Base-by-base conservation (phyloP, 2,113 vertebrate genomes). In the Eolophus roseicapilla region DNA sequence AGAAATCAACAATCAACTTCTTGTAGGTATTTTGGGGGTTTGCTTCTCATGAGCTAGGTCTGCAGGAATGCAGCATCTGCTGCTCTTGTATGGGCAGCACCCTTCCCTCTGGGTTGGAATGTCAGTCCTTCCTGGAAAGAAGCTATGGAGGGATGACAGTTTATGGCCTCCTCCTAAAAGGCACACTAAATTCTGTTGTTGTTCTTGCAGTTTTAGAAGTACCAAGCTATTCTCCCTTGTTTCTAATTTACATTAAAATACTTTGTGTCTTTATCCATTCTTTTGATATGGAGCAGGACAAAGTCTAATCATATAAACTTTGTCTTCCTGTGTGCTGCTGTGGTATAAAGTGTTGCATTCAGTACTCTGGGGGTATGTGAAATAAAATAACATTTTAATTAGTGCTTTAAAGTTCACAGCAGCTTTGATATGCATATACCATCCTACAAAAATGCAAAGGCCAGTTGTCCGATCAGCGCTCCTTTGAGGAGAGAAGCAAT, bases 51-150 rank as follows among this genome's bases (percentile, higher is more conserved):
- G 75, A 93, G 73, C 60, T 79, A 9, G 23, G 55, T 41, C 82
- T 94, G 60, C 80, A 91, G 93, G 79, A 95, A 95, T 82, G 92
- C 75, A 70, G 68, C 75, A 81, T 93, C 78, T 95, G 92, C 95
- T 52, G 37, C 75, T 88, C 25, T 64, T 20, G 77, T 78, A 88
- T 33, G 80, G 88, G 88, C 90, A 94, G 85, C 81, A 76, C 84
- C 79, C 52, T 93, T 94, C 84, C 86, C 82, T 93, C 41, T 64
- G 69, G 52, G 79, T 37, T 85, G 76, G 85, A 82, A 83, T 46
- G 77, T 79, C 81, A 55, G 60, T 50, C 70, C 86, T 91, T 71
- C 85, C 75, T 55, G 75, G 49, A 64, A 49, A 60, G 60, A 60
- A 86, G 47, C 71, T 82, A 6, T 23, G 39, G 24, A 67, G 28